Percentiles rank a stretch among this genome's conserved stretches.
Conservation (phyloP, 1,140 invertebrate species). For the Temnothorax longispinosus region DNA sequence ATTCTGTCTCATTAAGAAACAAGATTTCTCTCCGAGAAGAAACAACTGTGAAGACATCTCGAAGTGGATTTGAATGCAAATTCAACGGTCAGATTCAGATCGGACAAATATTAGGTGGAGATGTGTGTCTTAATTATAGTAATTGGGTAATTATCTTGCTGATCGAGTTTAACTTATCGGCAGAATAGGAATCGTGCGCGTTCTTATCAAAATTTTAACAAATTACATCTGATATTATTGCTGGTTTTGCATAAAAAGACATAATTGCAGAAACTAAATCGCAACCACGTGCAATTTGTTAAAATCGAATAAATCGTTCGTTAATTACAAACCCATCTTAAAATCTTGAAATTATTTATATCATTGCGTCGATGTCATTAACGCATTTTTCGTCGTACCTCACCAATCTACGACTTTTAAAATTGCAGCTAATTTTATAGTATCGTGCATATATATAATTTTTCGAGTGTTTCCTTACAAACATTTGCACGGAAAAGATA, state of each 20-base stretch:
- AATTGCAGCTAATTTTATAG: slow-evolving; percentile 40
- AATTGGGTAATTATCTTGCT: slow-evolving; percentile 80
- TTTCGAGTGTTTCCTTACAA: neutral
- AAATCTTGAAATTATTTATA: slow-evolving; percentile 48
- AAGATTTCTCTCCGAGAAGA: slow-evolving; percentile 54
- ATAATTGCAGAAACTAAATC: slow-evolving; percentile 35
- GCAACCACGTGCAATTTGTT: slow-evolving; percentile 53
- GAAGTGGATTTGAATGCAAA: slow-evolving; percentile 77
- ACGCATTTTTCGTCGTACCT: slow-evolving; percentile 40
- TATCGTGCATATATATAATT: neutral
- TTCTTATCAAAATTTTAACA: slow-evolving; percentile 33
- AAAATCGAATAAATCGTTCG: slow-evolving; percentile 63
- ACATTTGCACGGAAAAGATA: neutral
- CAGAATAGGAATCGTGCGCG: neutral
- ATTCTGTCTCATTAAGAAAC: slow-evolving; percentile 73
- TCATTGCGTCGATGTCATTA: neutral
- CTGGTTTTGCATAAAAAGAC: neutral
- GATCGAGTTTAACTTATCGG: slow-evolving; percentile 65
- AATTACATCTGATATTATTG: neutral
- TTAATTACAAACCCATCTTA: slow-evolving; percentile 56
- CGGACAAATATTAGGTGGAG: slow-evolving; percentile 77
- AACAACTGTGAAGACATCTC: slow-evolving; percentile 51
- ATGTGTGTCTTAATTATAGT: slow-evolving; percentile 80
- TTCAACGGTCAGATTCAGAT: slow-evolving; percentile 68
- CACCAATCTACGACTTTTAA: slow-evolving; percentile 38